Percentiles rank a stretch among this genome's conserved stretches.
phyloP scores from a whole-genome alignment of 2,888 invertebrate species.

The Tricholauxania praeusta region DNA sequence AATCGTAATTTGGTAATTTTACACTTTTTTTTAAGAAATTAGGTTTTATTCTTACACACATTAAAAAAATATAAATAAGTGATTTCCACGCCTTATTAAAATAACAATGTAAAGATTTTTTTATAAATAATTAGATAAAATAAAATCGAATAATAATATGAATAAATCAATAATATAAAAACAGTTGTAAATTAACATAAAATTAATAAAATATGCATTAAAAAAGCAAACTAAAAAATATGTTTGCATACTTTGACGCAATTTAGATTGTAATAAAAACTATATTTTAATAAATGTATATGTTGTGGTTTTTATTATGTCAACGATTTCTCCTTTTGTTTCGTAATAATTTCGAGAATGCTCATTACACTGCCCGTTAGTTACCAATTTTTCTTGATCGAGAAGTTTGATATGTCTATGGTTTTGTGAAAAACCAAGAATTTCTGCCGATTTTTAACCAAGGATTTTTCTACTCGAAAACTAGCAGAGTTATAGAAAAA shows the following conservation, averaged over 20 bases:
- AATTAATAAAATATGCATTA: background rate
- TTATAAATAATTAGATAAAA: too few species aligned
- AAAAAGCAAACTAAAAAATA: background rate
- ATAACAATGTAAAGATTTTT: constrained; percentile 7
- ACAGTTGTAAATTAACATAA: background rate
- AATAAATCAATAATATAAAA: background rate
- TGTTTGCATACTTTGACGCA: constrained; percentile 15
- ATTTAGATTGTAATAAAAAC: constrained; percentile 20
- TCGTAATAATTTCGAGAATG: too few species aligned
- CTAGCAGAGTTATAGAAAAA: background rate
- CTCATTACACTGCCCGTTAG: too few species aligned
- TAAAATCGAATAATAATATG: background rate
- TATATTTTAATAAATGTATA: constrained; percentile 20
- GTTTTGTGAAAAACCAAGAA: too few species aligned
- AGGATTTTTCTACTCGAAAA: too few species aligned
- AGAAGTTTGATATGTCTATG: too few species aligned
- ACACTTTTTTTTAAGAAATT: too few species aligned
- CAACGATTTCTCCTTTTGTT: too few species aligned
- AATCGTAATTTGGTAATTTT: too few species aligned
- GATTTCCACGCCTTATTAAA: constrained; percentile 31
- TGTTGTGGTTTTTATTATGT: background rate
- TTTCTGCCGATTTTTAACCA: too few species aligned
- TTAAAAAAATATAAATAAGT: constrained; percentile 25
- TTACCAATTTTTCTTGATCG: too few species aligned
- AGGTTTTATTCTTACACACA: background rate